Evolutionary conservation across 2,888 invertebrate species (phyloP), one percentile per base, ranked within the genome.

Genomic region (Drosophila cracens): DNA sequence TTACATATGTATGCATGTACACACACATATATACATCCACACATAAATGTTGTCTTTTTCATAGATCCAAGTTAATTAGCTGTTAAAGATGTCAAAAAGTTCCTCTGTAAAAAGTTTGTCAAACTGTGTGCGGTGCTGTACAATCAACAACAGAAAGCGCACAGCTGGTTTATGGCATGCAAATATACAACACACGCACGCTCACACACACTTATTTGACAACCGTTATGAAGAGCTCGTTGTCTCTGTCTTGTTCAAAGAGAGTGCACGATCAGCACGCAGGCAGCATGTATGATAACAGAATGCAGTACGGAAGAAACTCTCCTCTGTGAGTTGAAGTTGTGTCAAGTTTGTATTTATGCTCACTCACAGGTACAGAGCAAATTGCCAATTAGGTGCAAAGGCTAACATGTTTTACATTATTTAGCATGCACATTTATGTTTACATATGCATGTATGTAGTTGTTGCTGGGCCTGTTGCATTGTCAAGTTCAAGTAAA

Each of bases 401-500:
- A 70, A 84, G 85, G 81, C 74, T 62, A 85, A 85, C 86, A 49
- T 69, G 74, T 76, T 70, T 69, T 34, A 43, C 31, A 57, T 52
- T 69, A 72, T 74, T 69, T 70, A 40, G 34, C 27, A 59, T 52
- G 51, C 59, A 65, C 40, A 57, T 46, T 21, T 31, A 25, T 48
- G 46, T 18, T 43, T 67, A 53, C 36, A 58, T 46, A 5, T n/a
- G 16, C 56, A 66, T 34, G 8, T 36, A 59, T 62, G 46, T 57
- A 59, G 48, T 63, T 57, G 62, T 62, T 79, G 67, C 67, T 79
- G 70, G 70, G 58, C 63, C 59, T 68, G 67, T 71, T 76, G 65
- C 82, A 87, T 80, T 78, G 89, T 74, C 85, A 85, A 85, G 85
- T 89, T 85, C 85, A 89, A 85, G 89, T 74, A 77, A 83, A 88